phyloP scores from a whole-genome alignment of 2,888 invertebrate genomes.

The Caenorhabditis sp. region DNA sequence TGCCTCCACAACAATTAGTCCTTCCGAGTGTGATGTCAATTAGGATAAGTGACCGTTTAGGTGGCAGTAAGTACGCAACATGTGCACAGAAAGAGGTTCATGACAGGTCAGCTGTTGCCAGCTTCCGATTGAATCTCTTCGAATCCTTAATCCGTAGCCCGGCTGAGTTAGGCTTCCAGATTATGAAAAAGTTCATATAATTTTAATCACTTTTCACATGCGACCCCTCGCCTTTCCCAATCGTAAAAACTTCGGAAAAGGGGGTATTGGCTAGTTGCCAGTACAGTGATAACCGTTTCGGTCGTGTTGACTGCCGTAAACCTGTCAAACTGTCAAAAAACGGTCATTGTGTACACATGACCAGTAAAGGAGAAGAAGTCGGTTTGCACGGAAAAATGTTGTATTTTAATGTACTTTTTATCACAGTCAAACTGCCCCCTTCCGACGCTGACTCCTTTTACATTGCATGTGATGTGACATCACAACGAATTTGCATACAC shows the following conservation, averaged over 20 bases:
- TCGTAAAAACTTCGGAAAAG: conserved; percentile 31
- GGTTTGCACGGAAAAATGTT: not conserved
- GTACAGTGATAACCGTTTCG: conserved; percentile 27
- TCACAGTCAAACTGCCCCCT: conserved; percentile 23
- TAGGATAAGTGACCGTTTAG: conserved; percentile 55
- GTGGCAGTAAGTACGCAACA: conserved; percentile 40
- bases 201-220: too few relatives aligned
- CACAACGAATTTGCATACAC: conserved; percentile 26
- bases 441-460: not conserved
- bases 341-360: conserved; percentile 33
- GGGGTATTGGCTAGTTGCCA: conserved; percentile 47
- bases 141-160: not conserved
- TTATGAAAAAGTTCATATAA: too few relatives aligned
- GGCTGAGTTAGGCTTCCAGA: too few relatives aligned
- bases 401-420: conserved; percentile 40
- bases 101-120: conserved; percentile 32
- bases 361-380: too few relatives aligned
- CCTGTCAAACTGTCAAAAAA: conserved; percentile 54
- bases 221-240: conserved; percentile 9
- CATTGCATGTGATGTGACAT: not conserved
- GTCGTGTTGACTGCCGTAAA: conserved; percentile 45
- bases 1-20: conserved; percentile 6
- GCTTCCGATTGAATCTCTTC: too few relatives aligned
- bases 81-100: conserved; percentile 32
- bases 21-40: conserved; percentile 33